Evolutionary conservation across 1,140 invertebrate genomes (phyloP).

Genomic region (Nephila pilipes): DNA sequence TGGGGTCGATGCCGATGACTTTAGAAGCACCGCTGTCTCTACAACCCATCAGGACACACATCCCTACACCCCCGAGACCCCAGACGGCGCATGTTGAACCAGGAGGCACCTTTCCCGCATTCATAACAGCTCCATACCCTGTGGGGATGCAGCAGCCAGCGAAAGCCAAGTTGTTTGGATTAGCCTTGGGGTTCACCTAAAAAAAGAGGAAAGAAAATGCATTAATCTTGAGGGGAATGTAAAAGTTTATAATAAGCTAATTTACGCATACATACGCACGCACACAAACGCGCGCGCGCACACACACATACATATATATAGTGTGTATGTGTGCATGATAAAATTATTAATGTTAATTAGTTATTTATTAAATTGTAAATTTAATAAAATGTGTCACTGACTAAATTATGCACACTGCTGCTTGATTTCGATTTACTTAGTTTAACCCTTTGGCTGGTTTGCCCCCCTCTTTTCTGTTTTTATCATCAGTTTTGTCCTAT

Average conservation of each 20-base stretch:
- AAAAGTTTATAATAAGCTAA: neutral
- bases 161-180: conserved; percentile 94
- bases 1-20: conserved; percentile 97
- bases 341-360: too few species aligned
- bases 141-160: conserved; percentile 97
- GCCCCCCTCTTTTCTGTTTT: too few species aligned
- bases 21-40: conserved; percentile 93
- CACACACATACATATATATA: too few species aligned
- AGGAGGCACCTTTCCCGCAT: conserved; percentile 91
- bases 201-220: conserved; percentile 79
- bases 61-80: conserved; percentile 96
- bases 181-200: conserved; percentile 85
- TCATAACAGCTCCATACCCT: conserved; percentile 95
- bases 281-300: too few species aligned
- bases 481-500: too few species aligned
- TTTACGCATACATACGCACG: too few species aligned
- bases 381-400: too few species aligned
- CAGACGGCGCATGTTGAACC: conserved; percentile 94
- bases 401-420: too few species aligned
- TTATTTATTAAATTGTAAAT: too few species aligned
- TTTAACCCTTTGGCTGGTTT: too few species aligned
- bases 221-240: neutral
- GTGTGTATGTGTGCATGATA: too few species aligned
- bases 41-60: conserved; percentile 95
- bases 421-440: too few species aligned